A percentile compares a stretch with the other conserved stretches of the same genome.
Evolutionary conservation across 2,888 invertebrate genomes (phyloP).

Genomic region (Rotaria sp.): DNA sequence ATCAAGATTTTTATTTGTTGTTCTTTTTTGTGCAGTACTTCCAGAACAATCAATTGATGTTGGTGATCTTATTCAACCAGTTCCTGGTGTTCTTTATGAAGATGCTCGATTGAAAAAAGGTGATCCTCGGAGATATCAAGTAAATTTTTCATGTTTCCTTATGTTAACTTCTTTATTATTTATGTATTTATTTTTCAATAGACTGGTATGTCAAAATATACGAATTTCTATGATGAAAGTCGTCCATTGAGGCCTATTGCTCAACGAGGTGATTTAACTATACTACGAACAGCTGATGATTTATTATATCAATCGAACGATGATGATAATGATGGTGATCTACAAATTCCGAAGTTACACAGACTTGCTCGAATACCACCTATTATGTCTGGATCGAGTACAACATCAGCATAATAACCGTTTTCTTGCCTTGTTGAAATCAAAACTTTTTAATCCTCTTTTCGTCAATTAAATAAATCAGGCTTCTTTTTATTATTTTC

Average conservation of each 20-base stretch:
- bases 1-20: no score
- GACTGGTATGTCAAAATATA: neutral
- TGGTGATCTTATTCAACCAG: constrained; percentile 17
- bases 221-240: neutral
- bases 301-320: neutral
- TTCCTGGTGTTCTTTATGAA: neutral
- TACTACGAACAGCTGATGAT: neutral
- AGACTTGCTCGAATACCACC: constrained; percentile 15
- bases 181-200: neutral
- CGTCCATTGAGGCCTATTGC: neutral
- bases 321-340: neutral
- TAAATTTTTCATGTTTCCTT: neutral
- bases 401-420: neutral
- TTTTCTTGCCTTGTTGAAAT: neutral
- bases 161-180: neutral
- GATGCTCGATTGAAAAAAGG: neutral
- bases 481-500: neutral
- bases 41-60: constrained; percentile 19
- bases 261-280: neutral
- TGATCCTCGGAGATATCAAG: constrained; percentile 12
- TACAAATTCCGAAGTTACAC: neutral
- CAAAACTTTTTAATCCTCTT: neutral
- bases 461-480: neutral
- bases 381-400: neutral
- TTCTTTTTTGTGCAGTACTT: neutral